phyloP scores from a whole-genome alignment of 2,113 vertebrate species.

The Dasyurus viverrinus region DNA sequence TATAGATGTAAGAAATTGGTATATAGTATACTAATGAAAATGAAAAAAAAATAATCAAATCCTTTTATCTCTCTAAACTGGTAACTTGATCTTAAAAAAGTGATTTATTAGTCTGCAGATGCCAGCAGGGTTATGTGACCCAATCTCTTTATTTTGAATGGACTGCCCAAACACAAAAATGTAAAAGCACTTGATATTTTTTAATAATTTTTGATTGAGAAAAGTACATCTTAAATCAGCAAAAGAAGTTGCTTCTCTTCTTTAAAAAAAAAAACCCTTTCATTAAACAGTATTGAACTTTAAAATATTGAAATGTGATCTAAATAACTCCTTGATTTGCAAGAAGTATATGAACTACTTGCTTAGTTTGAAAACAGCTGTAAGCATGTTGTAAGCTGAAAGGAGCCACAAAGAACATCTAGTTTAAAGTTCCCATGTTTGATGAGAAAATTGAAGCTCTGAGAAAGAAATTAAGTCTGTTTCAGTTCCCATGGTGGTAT shows the following conservation, averaged over 20 bases:
- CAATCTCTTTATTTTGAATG: constrained; percentile 38
- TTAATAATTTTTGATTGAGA: constrained; percentile 33
- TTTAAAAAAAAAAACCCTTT: constrained; percentile 40
- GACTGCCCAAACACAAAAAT: constrained; percentile 41
- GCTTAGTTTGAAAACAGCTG: constrained; percentile 23
- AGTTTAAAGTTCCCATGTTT: not conserved
- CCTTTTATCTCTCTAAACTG: not conserved
- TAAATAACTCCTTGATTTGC: constrained; percentile 30
- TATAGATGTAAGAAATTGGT: not conserved
- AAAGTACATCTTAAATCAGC: constrained; percentile 46
- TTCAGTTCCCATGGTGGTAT: not conserved
- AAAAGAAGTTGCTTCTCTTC: constrained; percentile 54
- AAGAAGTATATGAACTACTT: constrained; percentile 27
- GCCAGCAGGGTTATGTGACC: not conserved
- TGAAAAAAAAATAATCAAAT: not conserved
- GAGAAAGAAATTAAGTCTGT: not conserved
- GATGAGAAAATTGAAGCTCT: not conserved
- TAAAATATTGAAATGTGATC: constrained; percentile 57
- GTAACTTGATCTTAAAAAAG: constrained; percentile 4
- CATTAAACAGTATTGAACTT: constrained; percentile 63
- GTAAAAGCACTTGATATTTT: constrained; percentile 58
- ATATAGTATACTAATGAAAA: not conserved
- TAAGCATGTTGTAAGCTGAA: not conserved
- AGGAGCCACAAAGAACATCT: not conserved
- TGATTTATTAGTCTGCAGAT: not conserved